These are phyloP conservation scores for Caenorhabditis inopinata DNA, from an alignment of 1,140 invertebrate genomes.

Conservation along the genomic window DNA sequence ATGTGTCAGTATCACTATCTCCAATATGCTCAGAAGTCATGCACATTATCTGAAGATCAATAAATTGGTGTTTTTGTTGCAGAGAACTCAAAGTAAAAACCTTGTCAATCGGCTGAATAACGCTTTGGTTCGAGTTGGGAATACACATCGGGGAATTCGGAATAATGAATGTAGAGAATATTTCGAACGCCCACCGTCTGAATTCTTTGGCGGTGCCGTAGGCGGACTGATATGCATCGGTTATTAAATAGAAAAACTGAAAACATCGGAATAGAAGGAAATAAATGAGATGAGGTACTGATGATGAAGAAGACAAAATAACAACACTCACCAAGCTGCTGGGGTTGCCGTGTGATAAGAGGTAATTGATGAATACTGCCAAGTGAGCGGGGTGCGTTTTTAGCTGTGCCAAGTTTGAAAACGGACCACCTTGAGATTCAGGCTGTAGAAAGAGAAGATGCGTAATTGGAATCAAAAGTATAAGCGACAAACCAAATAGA, in stretches of 20 bases:
- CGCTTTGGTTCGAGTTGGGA: constrained; percentile 58
- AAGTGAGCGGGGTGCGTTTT: constrained; percentile 77
- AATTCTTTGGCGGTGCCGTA: constrained; percentile 77
- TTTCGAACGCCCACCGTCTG: constrained; percentile 94
- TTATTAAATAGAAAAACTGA: constrained; percentile 82
- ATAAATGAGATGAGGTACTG: background rate
- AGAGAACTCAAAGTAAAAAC: background rate
- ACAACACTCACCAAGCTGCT: constrained; percentile 64
- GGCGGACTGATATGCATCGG: constrained; percentile 79
- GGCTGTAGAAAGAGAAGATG: constrained; percentile 48
- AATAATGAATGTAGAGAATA: constrained; percentile 90
- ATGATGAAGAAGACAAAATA: background rate
- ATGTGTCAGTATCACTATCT: constrained; percentile 51
- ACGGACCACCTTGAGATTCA: constrained; percentile 44
- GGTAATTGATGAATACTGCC: constrained; percentile 84
- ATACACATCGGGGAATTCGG: constrained; percentile 79
- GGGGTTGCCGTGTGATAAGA: constrained; percentile 81
- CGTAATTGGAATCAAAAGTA: background rate
- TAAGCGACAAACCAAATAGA: background rate
- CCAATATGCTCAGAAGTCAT: constrained; percentile 73
- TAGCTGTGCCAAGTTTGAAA: constrained; percentile 53
- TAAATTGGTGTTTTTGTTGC: background rate
- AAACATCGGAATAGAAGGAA: background rate
- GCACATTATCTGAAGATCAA: constrained; percentile 37
- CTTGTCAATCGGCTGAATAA: constrained; percentile 60